Percentiles rank a stretch among this genome's conserved stretches.
Conservation (phyloP, 2,888 invertebrate species). For the Nasonia oneida region DNA sequence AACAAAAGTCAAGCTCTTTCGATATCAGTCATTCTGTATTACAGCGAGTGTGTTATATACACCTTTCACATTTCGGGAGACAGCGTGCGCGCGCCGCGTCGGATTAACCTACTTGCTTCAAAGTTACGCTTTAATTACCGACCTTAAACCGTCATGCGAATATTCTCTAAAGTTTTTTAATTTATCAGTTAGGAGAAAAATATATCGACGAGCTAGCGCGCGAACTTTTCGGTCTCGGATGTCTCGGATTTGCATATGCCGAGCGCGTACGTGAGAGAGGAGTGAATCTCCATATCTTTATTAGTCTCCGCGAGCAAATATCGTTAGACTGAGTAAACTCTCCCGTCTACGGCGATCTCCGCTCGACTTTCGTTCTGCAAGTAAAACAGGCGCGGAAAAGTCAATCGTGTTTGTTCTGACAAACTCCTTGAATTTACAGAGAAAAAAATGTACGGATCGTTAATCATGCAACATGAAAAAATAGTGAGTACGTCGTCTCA, state of each 20-base stretch:
- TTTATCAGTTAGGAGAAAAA: background rate
- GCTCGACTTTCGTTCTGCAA: background rate
- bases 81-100: background rate
- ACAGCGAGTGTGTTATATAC: background rate
- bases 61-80: conserved; percentile 37
- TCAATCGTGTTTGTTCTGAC: background rate
- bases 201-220: no score
- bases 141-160: background rate
- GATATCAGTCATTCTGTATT: background rate
- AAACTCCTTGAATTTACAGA: no score
- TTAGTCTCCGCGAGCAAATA: background rate
- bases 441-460: background rate
- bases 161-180: background rate
- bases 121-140: conserved; percentile 11
- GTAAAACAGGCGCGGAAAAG: background rate
- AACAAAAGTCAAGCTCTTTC: conserved; percentile 24
- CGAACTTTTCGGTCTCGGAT: no score
- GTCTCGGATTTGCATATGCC: background rate
- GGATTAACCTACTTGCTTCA: conserved; percentile 15
- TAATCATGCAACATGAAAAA: background rate
- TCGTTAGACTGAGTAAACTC: conserved; percentile 16
- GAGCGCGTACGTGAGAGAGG: background rate
- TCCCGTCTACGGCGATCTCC: background rate
- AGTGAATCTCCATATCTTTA: conserved; percentile 12
- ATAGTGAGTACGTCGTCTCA: background rate